Evolutionary conservation across 1,140 invertebrate species (phyloP).

Genomic region (Orchesella cincta): DNA sequence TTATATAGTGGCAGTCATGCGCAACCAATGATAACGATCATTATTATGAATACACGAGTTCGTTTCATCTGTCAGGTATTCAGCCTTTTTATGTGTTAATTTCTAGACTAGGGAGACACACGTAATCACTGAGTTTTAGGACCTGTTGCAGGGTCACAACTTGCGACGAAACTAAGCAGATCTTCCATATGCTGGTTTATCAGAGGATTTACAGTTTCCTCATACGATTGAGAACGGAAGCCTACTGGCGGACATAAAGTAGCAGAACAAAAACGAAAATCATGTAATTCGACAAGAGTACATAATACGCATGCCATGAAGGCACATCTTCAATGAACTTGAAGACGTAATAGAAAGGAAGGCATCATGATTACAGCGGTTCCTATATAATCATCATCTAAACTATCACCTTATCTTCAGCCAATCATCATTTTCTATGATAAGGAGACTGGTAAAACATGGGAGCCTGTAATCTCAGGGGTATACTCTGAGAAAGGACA

Average conservation of each 20-base stretch:
- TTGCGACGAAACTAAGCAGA: too few species aligned
- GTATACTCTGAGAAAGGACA: too few species aligned
- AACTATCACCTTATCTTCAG: constrained; percentile 2
- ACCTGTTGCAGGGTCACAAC: too few species aligned
- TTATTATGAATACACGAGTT: too few species aligned
- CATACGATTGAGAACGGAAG: background rate
- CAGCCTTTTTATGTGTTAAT: background rate
- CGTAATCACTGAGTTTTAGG: too few species aligned
- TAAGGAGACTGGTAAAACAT: background rate
- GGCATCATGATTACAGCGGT: background rate
- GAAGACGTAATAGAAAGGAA: background rate
- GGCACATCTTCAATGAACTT: background rate
- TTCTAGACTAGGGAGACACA: background rate
- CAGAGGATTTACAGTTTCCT: too few species aligned
- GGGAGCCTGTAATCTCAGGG: too few species aligned
- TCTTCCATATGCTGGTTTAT: too few species aligned
- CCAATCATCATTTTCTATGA: background rate
- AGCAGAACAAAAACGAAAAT: background rate
- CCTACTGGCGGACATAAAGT: background rate
- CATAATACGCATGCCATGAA: background rate
- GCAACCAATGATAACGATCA: too few species aligned
- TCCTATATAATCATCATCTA: background rate
- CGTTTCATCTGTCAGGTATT: background rate
- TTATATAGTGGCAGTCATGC: too few species aligned
- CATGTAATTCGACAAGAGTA: background rate